Base-by-base conservation (phyloP, 2,888 invertebrate genomes). In the Tanytarsus gracilentus region DNA sequence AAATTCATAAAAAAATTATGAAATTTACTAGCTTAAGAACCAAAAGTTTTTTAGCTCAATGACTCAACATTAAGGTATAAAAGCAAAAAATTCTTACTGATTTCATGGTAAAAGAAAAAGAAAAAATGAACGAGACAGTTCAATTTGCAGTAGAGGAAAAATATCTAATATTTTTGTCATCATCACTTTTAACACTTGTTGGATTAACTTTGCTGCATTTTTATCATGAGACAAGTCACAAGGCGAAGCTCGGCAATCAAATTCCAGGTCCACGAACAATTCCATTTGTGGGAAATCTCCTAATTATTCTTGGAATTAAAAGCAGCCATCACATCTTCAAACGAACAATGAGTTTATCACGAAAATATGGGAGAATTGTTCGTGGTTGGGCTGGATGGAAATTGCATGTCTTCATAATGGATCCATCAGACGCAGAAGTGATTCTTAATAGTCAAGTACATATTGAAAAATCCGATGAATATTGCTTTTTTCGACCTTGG, bases 401-500 rank as follows among this genome's bases (percentile, higher is more conserved):
- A 63, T 74, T 88, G 3, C 8, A 84, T 0, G 74, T 88, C 4
- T 86, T 86, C 70, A 72, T 88, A 7, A 71, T 77, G 0, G 83
- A 87, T 65, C 84, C 88, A 7, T 73, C 78, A 1, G 88, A 88
- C 66, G 80, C 84, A 9, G 88, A 88, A 70, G 75, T 85, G 0
- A 84, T 88, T 55, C 73, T 88, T 4, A 84, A 84, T 66, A 87
- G 86, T 62, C 79, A 84, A 61, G 80, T 82, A 11, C 84, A 86
- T 68, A 80, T 88, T 64, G 82, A 86, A 69, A 88, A 88, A 68
- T 79, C 86, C 0, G 67, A 77, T 11, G 87, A 87, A 65, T 88
- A 88, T 69, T 75, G 79, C 62, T 86, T 84, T 71, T 87, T 88
- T 71, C 79, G 85, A 67, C 87, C 87, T 0, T 88, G 88, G 88